Conservation (phyloP, 2,797 vertebrate genomes). For the Mus spretus region DNA sequence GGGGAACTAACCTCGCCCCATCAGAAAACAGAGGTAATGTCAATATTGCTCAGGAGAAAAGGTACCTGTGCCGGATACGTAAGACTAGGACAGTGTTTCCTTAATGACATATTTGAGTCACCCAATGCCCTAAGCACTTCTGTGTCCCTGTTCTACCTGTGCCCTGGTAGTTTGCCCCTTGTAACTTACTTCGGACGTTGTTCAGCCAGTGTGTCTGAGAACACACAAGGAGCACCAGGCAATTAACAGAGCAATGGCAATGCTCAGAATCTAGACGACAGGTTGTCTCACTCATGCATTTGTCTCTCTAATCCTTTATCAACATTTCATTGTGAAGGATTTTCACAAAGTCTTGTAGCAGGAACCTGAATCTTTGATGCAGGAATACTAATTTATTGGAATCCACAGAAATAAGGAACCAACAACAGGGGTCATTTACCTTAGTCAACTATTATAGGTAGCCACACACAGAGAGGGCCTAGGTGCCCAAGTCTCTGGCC, state of each 20-base stretch:
- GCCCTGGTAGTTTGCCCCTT: not conserved
- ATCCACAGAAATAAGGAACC: not conserved
- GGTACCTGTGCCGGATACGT: not conserved
- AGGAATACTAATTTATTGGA: not conserved
- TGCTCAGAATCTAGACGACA: not conserved
- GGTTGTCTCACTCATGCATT: not conserved
- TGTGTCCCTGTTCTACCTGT: not conserved
- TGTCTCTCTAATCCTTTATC: slow-evolving; percentile 21
- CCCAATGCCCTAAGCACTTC: not conserved
- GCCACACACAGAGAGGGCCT: not conserved
- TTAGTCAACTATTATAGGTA: not conserved
- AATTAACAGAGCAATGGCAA: not conserved
- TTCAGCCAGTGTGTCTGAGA: not conserved
- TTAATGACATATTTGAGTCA: not conserved
- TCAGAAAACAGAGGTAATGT: not conserved
- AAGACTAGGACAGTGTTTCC: not conserved
- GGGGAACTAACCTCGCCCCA: not conserved
- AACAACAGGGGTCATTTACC: not conserved
- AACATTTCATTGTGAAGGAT: not conserved
- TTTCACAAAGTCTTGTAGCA: slow-evolving; percentile 17
- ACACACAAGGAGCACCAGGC: not conserved
- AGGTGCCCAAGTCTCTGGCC: not conserved
- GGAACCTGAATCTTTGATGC: not conserved
- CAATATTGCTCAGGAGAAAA: not conserved
- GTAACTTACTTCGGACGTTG: not conserved